phyloP scores from a whole-genome alignment of 2,113 vertebrate genomes.

The Typhlomys cinereus region DNA sequence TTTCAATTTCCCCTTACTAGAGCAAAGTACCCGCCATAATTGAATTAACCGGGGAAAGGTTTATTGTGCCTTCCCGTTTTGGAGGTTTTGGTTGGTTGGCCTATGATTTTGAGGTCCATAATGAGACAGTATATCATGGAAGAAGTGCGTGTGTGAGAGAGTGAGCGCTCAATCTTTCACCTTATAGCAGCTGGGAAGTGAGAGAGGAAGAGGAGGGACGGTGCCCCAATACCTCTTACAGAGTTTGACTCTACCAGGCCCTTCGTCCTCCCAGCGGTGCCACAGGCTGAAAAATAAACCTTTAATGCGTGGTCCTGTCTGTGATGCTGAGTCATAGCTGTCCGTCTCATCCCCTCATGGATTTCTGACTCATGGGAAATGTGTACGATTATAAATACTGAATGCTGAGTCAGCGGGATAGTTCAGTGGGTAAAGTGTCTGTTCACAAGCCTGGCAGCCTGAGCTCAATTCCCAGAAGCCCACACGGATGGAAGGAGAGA shows the following conservation, averaged over 20 bases:
- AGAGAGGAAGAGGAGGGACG: background rate
- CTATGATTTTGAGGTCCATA: no score
- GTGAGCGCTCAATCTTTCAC: no score
- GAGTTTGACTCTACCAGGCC: background rate
- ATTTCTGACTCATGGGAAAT: background rate
- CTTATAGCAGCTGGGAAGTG: background rate
- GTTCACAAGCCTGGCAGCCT: no score
- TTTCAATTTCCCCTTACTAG: background rate
- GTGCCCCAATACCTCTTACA: background rate
- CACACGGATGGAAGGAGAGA: no score
- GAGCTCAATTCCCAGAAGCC: no score
- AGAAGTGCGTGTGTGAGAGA: no score
- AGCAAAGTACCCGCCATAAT: background rate
- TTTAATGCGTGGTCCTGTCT: background rate
- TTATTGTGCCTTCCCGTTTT: background rate
- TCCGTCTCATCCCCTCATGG: background rate
- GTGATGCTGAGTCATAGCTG: background rate
- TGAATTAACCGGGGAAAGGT: background rate
- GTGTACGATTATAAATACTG: background rate
- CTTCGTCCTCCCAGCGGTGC: background rate
- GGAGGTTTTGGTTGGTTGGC: background rate
- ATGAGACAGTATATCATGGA: background rate
- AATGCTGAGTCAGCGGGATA: no score
- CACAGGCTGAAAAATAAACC: background rate
- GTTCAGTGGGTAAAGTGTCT: no score